phyloP scores from a whole-genome alignment of 2,113 vertebrate genomes.

The Machaerirhynchus nigripectus region DNA sequence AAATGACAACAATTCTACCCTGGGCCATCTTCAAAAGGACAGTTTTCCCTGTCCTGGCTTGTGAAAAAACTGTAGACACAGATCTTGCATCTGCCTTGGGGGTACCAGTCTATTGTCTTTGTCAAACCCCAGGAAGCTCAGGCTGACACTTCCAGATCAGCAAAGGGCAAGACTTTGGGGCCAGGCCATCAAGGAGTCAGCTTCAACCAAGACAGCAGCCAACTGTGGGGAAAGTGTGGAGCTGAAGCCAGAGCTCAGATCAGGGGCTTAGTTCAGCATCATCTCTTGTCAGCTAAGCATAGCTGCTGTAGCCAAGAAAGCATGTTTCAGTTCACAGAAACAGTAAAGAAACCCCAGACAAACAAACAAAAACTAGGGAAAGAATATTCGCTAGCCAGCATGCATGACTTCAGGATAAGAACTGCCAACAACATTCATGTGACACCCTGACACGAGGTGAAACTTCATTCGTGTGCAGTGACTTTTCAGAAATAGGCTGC shows the following conservation, averaged over 20 bases:
- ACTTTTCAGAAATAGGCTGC: slow-evolving; percentile 33
- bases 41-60: background rate
- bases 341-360: background rate
- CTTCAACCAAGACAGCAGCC: background rate
- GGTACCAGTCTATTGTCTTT: background rate
- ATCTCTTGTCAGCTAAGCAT: background rate
- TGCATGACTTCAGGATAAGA: background rate
- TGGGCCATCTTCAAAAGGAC: background rate
- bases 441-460: background rate
- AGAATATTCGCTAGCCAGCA: background rate
- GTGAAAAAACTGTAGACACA: background rate
- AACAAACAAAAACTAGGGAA: background rate
- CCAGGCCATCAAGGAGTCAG: background rate
- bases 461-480: background rate
- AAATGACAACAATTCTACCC: background rate
- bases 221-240: background rate
- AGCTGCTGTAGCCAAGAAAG: background rate
- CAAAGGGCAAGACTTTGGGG: background rate
- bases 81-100: background rate
- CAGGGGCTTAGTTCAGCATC: background rate
- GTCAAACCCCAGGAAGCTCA: background rate
- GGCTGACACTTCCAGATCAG: background rate
- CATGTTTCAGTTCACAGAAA: background rate
- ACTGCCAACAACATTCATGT: background rate
- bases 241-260: background rate